These are phyloP conservation scores for Liopterus haemorrhoidalis DNA, from an alignment of 2,888 invertebrate species.

Conservation along the genomic window DNA sequence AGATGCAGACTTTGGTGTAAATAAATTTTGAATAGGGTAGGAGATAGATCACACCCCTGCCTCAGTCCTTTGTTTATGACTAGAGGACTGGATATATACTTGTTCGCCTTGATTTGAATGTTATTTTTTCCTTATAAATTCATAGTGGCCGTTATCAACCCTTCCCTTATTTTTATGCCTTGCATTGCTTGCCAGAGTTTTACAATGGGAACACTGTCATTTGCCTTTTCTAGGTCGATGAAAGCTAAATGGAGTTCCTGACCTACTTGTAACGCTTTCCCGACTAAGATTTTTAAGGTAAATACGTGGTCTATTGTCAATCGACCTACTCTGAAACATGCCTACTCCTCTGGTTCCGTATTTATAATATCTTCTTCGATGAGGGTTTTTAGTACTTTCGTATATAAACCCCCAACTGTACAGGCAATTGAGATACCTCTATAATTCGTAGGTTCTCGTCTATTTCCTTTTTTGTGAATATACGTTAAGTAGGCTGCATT, in stretches of 20 bases:
- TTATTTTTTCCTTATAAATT: too few relatives aligned
- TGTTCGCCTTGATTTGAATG: too few relatives aligned
- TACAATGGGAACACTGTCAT: conserved; percentile 60
- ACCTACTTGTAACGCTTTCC: conserved; percentile 1
- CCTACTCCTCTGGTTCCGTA: conserved; percentile 11
- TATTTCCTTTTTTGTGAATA: conserved; percentile 12
- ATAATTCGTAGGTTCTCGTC: conserved; percentile 7
- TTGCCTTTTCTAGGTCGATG: not conserved
- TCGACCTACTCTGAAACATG: conserved; percentile 9
- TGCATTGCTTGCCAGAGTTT: too few relatives aligned
- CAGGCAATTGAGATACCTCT: conserved; percentile 10
- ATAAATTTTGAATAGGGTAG: too few relatives aligned
- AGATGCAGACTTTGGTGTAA: too few relatives aligned
- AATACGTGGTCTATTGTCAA: conserved; percentile 1
- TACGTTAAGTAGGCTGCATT: conserved; percentile 13
- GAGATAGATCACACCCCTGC: too few relatives aligned
- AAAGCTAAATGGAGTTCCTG: not conserved
- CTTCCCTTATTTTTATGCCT: too few relatives aligned
- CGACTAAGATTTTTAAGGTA: not conserved
- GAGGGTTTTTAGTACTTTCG: conserved; percentile 8
- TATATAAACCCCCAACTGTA: conserved; percentile 9
- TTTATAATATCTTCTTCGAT: conserved; percentile 4
- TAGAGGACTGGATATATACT: too few relatives aligned
- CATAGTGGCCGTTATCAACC: too few relatives aligned
- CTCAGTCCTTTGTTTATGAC: too few relatives aligned